Evolutionary conservation across 1,140 invertebrate genomes (phyloP), one percentile per base, ranked within the genome.

Genomic region (Listronotus bonariensis): DNA sequence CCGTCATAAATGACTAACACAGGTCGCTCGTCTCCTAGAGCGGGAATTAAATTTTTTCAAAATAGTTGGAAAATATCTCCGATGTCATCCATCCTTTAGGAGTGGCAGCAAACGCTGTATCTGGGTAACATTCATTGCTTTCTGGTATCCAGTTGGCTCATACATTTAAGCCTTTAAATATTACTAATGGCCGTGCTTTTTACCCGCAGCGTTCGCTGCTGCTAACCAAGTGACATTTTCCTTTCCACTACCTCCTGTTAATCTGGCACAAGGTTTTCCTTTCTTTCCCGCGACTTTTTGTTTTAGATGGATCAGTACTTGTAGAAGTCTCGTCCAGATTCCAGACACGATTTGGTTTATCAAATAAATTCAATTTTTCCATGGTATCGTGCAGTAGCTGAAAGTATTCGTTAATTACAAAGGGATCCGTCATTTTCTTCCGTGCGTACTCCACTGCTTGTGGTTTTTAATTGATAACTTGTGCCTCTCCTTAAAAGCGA

Each of bases 171-270:
- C 66, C 72, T 51, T 73, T 73, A 67, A 60, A 76, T 18, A 77
- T 67, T 17, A 79, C 74, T 14, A 78, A 56, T 17, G 78, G 76
- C 36, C 70, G 70, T 46, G 67, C 43, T 72, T 77, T 77, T 45
- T 72, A 26, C 75, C 76, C 58, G 49, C 53, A 42, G 76, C 77
- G 72, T 65, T 77, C 40, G 68, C 61, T n/a, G 59, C 70, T 26
- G 74, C 51, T 36, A 77, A 63, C 42, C 78, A 71, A n/a, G 77
- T 77, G 15, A 67, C 73, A 59, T 77, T 79, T 55, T 76, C 67
- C 67, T 69, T 74, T 40, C 72, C 77, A 18, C 70, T 66, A 8
- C 69, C 68, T 51, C 59, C 34, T 8, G 72, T 78, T 11, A 70
- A 72, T 65, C 74, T 32, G 26, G 71, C 67, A 45, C 70, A 68